A percentile compares a stretch with the other conserved stretches of the same genome.
phyloP scores from a whole-genome alignment of 2,888 invertebrate genomes.

The Physocephala rufipes region DNA sequence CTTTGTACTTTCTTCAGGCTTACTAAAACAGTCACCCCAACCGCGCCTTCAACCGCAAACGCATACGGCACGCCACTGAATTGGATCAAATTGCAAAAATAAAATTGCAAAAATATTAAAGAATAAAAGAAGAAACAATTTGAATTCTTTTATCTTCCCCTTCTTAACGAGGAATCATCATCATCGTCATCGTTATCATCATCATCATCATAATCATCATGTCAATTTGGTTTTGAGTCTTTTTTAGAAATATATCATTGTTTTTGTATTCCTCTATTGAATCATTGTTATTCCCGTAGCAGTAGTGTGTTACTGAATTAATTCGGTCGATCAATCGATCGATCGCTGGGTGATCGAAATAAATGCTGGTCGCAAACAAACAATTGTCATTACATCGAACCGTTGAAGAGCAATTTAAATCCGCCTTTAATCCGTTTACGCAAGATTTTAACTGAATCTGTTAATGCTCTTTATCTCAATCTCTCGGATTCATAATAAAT shows the following conservation, averaged over 20 bases:
- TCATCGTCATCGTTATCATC: no score
- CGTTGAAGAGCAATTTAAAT: background rate
- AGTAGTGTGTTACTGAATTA: background rate
- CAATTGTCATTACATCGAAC: conserved; percentile 18
- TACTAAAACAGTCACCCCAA: no score
- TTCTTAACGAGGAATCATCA: conserved; percentile 6
- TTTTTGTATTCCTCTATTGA: conserved; percentile 21
- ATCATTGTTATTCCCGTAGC: background rate
- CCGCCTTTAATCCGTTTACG: conserved; percentile 5
- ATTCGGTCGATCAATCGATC: background rate
- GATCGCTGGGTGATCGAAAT: background rate
- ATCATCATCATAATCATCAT: no score
- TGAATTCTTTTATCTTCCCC: conserved; percentile 16
- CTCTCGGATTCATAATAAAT: background rate
- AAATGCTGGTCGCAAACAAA: background rate
- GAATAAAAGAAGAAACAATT: conserved; percentile 13
- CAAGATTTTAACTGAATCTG: no score
- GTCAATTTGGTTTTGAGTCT: conserved; percentile 36
- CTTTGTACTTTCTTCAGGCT: no score
- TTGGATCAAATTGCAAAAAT: background rate
- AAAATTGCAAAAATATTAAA: conserved; percentile 2
- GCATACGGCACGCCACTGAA: background rate
- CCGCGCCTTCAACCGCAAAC: no score
- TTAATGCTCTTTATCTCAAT: background rate
- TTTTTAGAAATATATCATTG: conserved; percentile 31